Conservation (phyloP, 2,113 vertebrate species). For the Hypanus sabinus region DNA sequence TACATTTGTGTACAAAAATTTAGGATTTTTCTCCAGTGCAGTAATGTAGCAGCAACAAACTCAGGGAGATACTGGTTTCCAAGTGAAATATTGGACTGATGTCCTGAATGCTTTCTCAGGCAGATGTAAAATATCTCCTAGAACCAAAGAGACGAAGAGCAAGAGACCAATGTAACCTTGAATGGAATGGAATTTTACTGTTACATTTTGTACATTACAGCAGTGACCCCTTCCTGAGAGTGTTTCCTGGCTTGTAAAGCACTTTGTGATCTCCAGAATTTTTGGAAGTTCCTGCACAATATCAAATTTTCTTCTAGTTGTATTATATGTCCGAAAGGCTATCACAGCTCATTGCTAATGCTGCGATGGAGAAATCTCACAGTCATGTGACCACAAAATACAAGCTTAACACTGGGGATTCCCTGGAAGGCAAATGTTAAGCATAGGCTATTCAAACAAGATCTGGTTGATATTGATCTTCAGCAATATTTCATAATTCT, state of each 20-base stretch:
- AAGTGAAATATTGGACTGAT: background rate
- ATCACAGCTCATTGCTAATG: no score
- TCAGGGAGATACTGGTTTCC: background rate
- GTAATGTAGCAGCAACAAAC: no score
- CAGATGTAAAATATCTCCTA: background rate
- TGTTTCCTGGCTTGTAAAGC: background rate
- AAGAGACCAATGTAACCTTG: background rate
- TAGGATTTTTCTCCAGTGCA: background rate
- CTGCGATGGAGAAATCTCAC: no score
- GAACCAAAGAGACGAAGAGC: background rate
- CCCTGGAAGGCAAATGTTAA: no score
- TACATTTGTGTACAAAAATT: background rate
- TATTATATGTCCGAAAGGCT: no score
- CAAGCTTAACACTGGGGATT: no score
- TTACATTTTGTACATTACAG: background rate
- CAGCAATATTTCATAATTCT: background rate
- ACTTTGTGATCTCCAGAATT: background rate
- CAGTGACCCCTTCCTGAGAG: background rate
- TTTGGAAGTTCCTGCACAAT: background rate
- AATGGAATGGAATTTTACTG: background rate
- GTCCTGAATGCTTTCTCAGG: background rate
- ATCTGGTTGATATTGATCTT: background rate
- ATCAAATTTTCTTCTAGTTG: background rate
- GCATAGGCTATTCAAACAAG: no score
- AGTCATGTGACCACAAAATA: no score